A percentile compares a stretch with the other conserved stretches of the same genome.
Conservation (phyloP, 2,797 vertebrate species). For the Eidolon dupreanum region DNA sequence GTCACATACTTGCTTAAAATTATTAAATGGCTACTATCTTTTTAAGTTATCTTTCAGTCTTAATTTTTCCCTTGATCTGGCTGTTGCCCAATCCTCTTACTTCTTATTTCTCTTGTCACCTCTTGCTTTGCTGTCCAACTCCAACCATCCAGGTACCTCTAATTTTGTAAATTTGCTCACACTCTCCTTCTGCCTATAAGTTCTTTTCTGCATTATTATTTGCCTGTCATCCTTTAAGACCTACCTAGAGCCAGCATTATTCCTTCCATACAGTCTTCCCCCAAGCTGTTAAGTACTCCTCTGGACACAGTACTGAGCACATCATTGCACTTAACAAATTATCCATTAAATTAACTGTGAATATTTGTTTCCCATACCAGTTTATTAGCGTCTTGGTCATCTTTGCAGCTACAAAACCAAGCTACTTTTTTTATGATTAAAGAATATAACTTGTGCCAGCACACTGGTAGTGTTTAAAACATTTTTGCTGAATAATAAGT, state of each 20-base stretch:
- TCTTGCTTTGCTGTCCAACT: slow-evolving; percentile 45
- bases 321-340: slow-evolving; percentile 17
- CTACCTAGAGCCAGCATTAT: slow-evolving; percentile 7
- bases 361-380: slow-evolving; percentile 21
- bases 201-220: not conserved
- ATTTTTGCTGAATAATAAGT: slow-evolving; percentile 26
- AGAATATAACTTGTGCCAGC: not conserved
- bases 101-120: not conserved
- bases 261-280: not conserved
- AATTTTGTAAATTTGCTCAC: not conserved
- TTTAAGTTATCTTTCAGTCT: not conserved
- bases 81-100: not conserved
- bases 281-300: slow-evolving; percentile 1
- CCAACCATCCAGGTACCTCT: not conserved
- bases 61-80: not conserved
- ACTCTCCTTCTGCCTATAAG: slow-evolving; percentile 2
- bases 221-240: not conserved
- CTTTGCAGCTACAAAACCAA: slow-evolving; percentile 28
- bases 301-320: not conserved
- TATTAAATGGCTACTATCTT: slow-evolving; percentile 10
- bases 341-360: slow-evolving; percentile 33
- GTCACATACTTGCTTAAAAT: slow-evolving; percentile 24
- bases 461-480: not conserved
- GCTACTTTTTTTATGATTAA: slow-evolving; percentile 35
- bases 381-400: not conserved